Conservation (phyloP, 1,140 invertebrate species). For the Drosophila setifemur region DNA sequence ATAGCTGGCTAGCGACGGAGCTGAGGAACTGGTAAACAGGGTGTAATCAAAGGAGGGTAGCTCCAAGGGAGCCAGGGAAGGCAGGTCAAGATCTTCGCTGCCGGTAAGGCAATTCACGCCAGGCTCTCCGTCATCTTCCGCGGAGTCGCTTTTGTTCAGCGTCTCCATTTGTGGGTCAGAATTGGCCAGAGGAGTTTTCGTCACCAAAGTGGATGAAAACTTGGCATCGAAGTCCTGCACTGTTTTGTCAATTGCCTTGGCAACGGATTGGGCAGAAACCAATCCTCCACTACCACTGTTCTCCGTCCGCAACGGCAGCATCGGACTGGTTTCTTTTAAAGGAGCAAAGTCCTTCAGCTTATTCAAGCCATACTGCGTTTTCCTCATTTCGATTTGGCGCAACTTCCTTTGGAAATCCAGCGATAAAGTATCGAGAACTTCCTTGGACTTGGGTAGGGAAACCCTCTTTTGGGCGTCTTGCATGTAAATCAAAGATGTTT, state of each 20-base stretch:
- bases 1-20: conserved; percentile 58
- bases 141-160: conserved; percentile 20
- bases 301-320: conserved; percentile 59
- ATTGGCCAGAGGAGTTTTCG: conserved; percentile 3
- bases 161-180: conserved; percentile 49
- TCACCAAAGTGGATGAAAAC: conserved; percentile 46
- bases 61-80: conserved; percentile 67
- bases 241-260: conserved; percentile 77
- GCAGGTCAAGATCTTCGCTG: conserved; percentile 53
- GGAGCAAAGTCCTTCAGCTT: conserved; percentile 75
- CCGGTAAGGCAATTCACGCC: not conserved
- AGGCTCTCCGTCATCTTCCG: conserved; percentile 9
- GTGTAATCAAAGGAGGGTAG: conserved; percentile 72
- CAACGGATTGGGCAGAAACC: conserved; percentile 66
- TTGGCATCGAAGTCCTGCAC: conserved; percentile 77
- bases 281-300: conserved; percentile 22
- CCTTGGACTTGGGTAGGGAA: conserved; percentile 56
- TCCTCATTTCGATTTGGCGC: conserved; percentile 70
- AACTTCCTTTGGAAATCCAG: conserved; percentile 72
- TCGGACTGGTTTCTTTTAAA: conserved; percentile 53
- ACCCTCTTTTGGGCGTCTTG: conserved; percentile 75
- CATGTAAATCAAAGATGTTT: conserved; percentile 69
- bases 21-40: conserved; percentile 61
- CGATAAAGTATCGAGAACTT: conserved; percentile 66
- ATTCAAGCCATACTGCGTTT: conserved; percentile 63